phyloP scores from a whole-genome alignment of 2,113 vertebrate species.

The Orientallactaga bullata region DNA sequence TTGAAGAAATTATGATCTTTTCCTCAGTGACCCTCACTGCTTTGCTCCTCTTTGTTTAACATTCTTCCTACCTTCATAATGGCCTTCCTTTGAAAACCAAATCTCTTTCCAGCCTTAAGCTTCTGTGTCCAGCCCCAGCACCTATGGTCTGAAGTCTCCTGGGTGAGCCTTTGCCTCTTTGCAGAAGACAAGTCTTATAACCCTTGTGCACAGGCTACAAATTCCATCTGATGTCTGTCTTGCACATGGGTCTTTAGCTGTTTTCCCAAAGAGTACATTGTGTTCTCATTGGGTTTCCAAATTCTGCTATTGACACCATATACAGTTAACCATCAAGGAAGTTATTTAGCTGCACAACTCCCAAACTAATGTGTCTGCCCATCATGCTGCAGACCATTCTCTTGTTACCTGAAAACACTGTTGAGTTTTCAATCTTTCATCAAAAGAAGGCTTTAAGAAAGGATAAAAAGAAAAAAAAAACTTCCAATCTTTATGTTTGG shows the following conservation, averaged over 20 bases:
- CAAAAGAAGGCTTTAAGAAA: constrained; percentile 4
- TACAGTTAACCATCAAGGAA: neutral
- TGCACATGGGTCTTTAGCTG: constrained; percentile 1
- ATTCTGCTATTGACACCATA: too few relatives aligned
- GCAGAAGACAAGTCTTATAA: neutral
- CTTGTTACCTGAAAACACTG: constrained; percentile 24
- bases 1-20: neutral
- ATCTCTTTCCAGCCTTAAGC: neutral
- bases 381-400: constrained; percentile 51
- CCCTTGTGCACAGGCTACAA: neutral
- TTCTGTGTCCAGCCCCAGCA: neutral
- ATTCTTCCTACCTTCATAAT: neutral
- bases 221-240: neutral
- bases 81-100: neutral
- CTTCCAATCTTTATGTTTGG: constrained; percentile 72
- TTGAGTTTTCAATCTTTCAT: constrained; percentile 62
- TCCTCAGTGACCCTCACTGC: neutral
- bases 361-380: constrained; percentile 57
- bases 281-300: neutral
- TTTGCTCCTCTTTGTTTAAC: neutral
- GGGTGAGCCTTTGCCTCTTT: neutral
- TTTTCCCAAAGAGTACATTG: constrained; percentile 48
- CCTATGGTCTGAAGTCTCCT: neutral
- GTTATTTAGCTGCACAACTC: constrained; percentile 33
- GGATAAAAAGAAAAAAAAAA: neutral